Evolutionary conservation across 2,113 vertebrate genomes (phyloP), one percentile per base, ranked within the genome.

Genomic region (Callipepla squamata): DNA sequence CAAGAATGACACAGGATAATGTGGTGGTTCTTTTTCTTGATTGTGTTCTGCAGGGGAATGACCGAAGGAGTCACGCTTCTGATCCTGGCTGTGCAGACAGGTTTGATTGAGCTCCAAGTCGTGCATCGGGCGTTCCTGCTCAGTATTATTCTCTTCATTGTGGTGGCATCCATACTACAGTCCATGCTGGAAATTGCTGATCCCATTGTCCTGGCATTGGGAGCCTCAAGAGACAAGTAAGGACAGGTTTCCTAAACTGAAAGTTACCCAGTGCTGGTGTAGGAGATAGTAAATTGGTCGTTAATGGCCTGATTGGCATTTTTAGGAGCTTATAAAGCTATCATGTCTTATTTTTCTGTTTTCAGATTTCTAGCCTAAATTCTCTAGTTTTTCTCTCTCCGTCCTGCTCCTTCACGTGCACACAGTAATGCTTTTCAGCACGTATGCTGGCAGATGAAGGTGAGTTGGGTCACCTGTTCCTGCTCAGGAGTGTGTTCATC

Each of bases 181-280:
- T 99, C 99, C 53, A 99, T 99, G 99, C 95, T 99, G 96, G 99
- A 99, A 97, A 99, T 99, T 17, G 99, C 99, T n/a, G 99, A 99
- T 95, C 99, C 99, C 75, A 99, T 99, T 89, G 99, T 99, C 75
- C 96, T 99, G 97, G 99, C 99, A 3, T 80, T 99, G 90, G 99
- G 99, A 92, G 99, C 99, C 44, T 99, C 99, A 82, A 98, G 99
- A 97, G 99, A 99, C 98, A 99, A 99, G 98, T 99, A 97, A 97
- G 98, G 65, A 77, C 63, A 68, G 20, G 5, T 86, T 88, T 91
- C 25, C 55, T 89, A 76, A 90, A 76, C 83, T 85, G 47, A 57
- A 80, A 80, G 62, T 87, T 92, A 87, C 82, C 84, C 91, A 94
- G 14, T 94, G 28, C 30, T 80, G 30, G 66, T 89, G 83, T 91